Evolutionary conservation across 2,113 vertebrate species (phyloP), one percentile per base, ranked within the genome.

Genomic region (Oreochromis aureus): DNA sequence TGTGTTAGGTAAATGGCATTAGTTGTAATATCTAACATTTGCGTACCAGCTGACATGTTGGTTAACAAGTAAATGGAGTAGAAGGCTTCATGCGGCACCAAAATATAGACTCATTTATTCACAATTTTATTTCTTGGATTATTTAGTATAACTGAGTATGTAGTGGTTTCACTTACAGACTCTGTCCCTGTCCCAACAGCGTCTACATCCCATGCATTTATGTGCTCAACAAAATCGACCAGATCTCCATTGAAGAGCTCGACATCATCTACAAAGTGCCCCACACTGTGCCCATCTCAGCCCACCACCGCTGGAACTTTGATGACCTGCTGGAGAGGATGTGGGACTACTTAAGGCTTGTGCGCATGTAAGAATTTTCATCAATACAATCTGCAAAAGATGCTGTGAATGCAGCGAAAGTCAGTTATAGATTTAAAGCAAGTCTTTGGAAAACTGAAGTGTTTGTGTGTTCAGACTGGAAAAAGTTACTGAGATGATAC

Each of bases 291-390:
- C 98, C 99, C 2, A 99, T 99, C 94, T 99, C 99, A 8, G 99
- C 99, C 73, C 99, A 99, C 95, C 98, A 99, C 92, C 98, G 98
- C 93, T 99, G 99, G 99, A 99, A 99, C 95, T 99, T 99, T n/a
- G 99, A 99, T 48, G 99, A 99, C 92, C 95, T 99, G 24, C 94
- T 99, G 91, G 99, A 99, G 95, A 98, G 90, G 92, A 97, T 99
- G 83, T 99, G 98, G 99, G 98, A 99, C 94, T 99, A 99, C 91
- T 94, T 99, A 61, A 95, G 97, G 86, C 96, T 99, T 39, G 99
- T 99, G 86, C 97, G 98, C 92, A 99, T 99, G 98, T 99, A 95
- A 97, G 98, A 95, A 13, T 32, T 53, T 78, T 5, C 34, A 69
- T 53, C 10, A n/a, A 78, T 51, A 51, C 71, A 48, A 18, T 27